Percentiles rank a stretch among this genome's conserved stretches.
Evolutionary conservation across 2,797 vertebrate genomes (phyloP).

Genomic region (Sebastes trivittatus): DNA sequence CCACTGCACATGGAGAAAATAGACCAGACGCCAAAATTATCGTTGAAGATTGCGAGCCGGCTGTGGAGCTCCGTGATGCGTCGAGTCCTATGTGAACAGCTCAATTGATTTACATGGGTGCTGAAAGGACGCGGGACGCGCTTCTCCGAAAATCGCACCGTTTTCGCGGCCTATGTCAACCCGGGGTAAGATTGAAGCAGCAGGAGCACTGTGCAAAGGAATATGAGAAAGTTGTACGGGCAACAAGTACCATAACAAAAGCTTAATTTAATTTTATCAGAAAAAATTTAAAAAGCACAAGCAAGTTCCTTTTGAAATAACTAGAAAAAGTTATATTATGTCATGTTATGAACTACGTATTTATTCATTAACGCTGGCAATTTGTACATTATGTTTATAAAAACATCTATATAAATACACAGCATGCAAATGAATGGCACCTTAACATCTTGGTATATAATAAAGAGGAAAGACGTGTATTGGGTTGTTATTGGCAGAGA

Average conservation of each 20-base stretch:
- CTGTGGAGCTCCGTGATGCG: no score
- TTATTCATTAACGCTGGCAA: neutral
- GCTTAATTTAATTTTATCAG: neutral
- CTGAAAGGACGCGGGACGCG: no score
- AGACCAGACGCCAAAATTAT: no score
- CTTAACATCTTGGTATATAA: neutral
- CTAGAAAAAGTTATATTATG: neutral
- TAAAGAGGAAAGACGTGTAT: neutral
- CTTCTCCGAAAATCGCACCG: no score
- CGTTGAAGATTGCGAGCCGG: no score
- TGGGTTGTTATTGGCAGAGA: neutral
- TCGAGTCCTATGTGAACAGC: no score
- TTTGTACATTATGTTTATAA: neutral
- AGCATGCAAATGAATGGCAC: neutral
- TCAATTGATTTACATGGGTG: no score
- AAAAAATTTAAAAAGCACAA: neutral
- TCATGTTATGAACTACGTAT: neutral
- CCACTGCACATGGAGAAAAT: no score
- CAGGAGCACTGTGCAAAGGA: neutral
- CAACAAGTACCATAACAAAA: neutral
- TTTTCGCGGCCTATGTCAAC: no score
- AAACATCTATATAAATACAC: neutral
- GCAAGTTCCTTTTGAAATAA: neutral
- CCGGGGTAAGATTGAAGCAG: neutral
- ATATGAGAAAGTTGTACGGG: neutral